phyloP scores from a whole-genome alignment of 2,797 vertebrate species.

The Huso huso region DNA sequence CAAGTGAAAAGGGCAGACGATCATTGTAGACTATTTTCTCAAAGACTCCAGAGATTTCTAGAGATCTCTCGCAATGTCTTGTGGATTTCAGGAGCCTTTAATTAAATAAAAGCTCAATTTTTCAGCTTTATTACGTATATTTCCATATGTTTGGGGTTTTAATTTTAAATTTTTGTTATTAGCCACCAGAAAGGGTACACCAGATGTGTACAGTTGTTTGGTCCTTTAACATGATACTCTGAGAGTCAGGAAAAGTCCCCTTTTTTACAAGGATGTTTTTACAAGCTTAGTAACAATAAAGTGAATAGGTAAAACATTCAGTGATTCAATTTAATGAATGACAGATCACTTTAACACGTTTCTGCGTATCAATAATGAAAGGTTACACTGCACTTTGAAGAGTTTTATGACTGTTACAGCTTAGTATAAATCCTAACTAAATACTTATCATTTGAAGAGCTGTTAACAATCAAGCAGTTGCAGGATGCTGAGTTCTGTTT shows the following conservation, averaged over 20 bases:
- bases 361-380: constrained; percentile 66
- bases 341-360: constrained; percentile 62
- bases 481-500: constrained; percentile 57
- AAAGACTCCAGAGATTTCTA: constrained; percentile 32
- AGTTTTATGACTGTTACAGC: constrained; percentile 61
- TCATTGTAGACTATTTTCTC: constrained; percentile 45
- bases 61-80: no score
- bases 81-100: no score
- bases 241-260: constrained; percentile 42
- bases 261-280: constrained; percentile 63
- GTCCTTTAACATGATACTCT: constrained; percentile 63
- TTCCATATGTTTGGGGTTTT: no score
- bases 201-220: constrained; percentile 41
- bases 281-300: constrained; percentile 66
- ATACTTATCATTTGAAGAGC: constrained; percentile 73
- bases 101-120: no score
- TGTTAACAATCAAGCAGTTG: constrained; percentile 60
- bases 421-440: constrained; percentile 71
- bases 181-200: constrained; percentile 22
- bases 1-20: constrained; percentile 48
- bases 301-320: constrained; percentile 65
- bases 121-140: no score
- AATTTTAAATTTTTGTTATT: no score
- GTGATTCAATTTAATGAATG: constrained; percentile 75
- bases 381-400: constrained; percentile 74